Evolutionary conservation across 1,140 invertebrate species (phyloP).

Genomic region (Lordiphosa mommai): DNA sequence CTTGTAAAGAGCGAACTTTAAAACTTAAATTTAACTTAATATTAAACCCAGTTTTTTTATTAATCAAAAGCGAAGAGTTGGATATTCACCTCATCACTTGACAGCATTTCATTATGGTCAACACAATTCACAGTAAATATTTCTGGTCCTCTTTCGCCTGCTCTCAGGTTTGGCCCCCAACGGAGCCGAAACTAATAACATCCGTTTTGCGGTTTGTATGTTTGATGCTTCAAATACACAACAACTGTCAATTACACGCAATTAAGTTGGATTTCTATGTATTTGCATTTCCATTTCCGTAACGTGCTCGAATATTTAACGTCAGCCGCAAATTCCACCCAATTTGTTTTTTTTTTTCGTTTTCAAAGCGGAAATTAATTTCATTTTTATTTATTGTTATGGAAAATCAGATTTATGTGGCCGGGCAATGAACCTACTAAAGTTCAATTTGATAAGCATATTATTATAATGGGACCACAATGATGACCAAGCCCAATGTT

Average conservation of each 20-base stretch:
- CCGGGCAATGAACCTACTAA: constrained; percentile 38
- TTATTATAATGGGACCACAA: constrained; percentile 63
- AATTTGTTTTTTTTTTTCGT: too few relatives aligned
- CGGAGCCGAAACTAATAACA: constrained; percentile 63
- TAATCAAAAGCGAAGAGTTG: too few relatives aligned
- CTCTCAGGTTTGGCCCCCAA: neutral
- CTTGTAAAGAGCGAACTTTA: too few relatives aligned
- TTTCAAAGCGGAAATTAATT: constrained; percentile 69
- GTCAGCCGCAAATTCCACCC: constrained; percentile 44
- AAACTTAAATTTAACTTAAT: too few relatives aligned
- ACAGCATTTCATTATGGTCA: too few relatives aligned
- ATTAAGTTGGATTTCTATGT: constrained; percentile 65
- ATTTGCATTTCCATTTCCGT: constrained; percentile 61
- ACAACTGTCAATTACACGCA: constrained; percentile 66
- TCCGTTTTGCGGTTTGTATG: constrained; percentile 47
- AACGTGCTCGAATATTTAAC: constrained; percentile 50
- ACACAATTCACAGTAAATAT: too few relatives aligned
- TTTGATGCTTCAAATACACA: constrained; percentile 39
- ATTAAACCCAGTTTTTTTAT: too few relatives aligned
- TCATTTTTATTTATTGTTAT: constrained; percentile 64
- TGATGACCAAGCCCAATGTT: constrained; percentile 63
- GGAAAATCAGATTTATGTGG: constrained; percentile 46
- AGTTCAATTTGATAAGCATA: constrained; percentile 58
- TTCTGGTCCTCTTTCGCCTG: too few relatives aligned
- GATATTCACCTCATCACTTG: too few relatives aligned